Evolutionary conservation across 2,797 vertebrate genomes (phyloP).

Genomic region (Euthynnus affinis): DNA sequence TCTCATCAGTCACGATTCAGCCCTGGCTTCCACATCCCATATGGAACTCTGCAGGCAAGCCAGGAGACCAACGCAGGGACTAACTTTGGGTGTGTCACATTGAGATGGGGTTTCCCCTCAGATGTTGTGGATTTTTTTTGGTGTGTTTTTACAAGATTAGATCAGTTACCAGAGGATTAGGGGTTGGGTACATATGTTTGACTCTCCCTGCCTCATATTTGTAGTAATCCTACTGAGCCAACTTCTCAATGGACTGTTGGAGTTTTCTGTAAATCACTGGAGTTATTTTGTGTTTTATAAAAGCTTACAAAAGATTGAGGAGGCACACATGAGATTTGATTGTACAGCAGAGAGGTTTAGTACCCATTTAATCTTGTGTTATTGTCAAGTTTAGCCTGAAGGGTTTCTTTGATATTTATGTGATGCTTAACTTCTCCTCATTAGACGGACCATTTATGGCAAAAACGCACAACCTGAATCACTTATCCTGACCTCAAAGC

Average conservation of each 20-base stretch:
- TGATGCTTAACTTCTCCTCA: neutral
- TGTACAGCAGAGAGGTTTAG: neutral
- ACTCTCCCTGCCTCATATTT: slow-evolving; percentile 13
- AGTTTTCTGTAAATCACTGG: slow-evolving; percentile 14
- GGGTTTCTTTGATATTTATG: neutral
- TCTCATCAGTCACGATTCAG: slow-evolving; percentile 36
- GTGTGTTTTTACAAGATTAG: slow-evolving; percentile 28
- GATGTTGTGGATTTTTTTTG: slow-evolving; percentile 38
- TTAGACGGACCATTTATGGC: neutral
- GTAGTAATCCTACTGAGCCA: slow-evolving; percentile 30
- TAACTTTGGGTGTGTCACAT: slow-evolving; percentile 65
- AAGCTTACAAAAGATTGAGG: neutral
- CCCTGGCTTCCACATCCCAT: slow-evolving; percentile 34
- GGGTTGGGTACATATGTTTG: slow-evolving; percentile 15
- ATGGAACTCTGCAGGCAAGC: slow-evolving; percentile 38
- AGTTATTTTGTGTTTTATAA: slow-evolving; percentile 4
- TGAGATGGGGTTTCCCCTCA: slow-evolving; percentile 30
- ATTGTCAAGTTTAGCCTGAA: neutral
- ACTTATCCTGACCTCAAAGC: neutral
- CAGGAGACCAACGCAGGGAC: slow-evolving; percentile 54
- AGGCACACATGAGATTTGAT: neutral
- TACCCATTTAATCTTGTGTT: neutral
- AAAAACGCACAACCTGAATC: neutral
- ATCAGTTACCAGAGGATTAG: slow-evolving; percentile 29
- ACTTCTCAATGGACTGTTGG: slow-evolving; percentile 12